Base-by-base conservation (phyloP, 2,797 vertebrate species). In the Enteromius paludinosus region DNA sequence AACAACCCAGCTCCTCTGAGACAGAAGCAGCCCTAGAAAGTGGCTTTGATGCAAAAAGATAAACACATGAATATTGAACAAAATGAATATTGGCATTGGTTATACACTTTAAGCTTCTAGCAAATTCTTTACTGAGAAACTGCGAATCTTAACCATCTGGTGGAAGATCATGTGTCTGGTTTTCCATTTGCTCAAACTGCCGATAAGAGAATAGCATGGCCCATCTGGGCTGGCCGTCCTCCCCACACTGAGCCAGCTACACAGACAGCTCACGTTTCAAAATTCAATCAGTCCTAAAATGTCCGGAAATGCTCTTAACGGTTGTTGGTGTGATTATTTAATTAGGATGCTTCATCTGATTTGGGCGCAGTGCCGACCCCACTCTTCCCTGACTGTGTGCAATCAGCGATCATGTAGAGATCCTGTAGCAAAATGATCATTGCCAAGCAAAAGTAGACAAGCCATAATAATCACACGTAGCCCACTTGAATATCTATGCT, bases 251-350 rank as follows among this genome's bases (percentile, higher is more conserved):
- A 47, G 52, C 38, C 23, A 69, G 35, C 10, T 54, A 45, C n/a
- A 43, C 35, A 81, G 56, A 62, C 79, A 52, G 25, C 79, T 82
- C 69, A 83, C 66, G 35, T 84, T 75, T 82, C 79, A 77, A 54
- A 75, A 77, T 47, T 71, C 33, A 61, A 80, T 35, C 66, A 28
- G 56, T 41, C 49, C 3, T 10, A 72, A 72, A 25, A 43, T 79
- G 65, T 49, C 73, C 45, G 78, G 62, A 79, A 82, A 74, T 69
- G 33, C 84, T 75, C 20, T 73, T 75, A 85, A 77, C 25, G 52
- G 33, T 65, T 70, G 52, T 77, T 82, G 47, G 75, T 84, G 72
- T 74, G 61, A 78, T 86, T 73, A 85, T 86, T 89, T 87, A 77
- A 87, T 86, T 83, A 74, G 45, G 54, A 47, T 65, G 62, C 76